Base-by-base conservation (phyloP, 2,888 invertebrate genomes). In the Rhamphomyia laevipes region DNA sequence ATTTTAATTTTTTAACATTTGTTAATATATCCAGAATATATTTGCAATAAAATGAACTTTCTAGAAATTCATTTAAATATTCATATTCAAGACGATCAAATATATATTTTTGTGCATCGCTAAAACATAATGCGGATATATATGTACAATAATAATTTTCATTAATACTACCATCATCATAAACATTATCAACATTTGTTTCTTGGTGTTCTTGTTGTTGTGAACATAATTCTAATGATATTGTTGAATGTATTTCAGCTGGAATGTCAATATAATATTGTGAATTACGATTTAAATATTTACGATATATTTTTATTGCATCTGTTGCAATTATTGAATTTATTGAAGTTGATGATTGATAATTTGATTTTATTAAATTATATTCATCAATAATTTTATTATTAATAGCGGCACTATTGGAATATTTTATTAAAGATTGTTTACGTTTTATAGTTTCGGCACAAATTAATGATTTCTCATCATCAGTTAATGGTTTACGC, bases 21-120 rank as follows among this genome's bases (percentile, higher is more conserved):
- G 90, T 90, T 56, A 93, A 76, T 53, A 95, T 78, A 68, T 96
- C 93, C 59, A 96, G 83, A 73, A 93, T 92, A 73, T 93, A 88
- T 73, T 90, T 93, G 63, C 88, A 88, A 70, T 89, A 88, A 65
- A 82, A 87, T 62, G 86, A 84, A 67, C 91, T 93, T 59, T 81
- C 78, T 56, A 87, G 70, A 71, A 92, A 97, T 57, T 83, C 83
- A 59, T 80, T 79, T 65, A 86, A 84, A 73, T 84, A 84, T 70
- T 82, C 79, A 46, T 75, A 75, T 60, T 89, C 82, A 66, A 93
- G 77, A 62, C 78, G 72, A 49, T 76, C 74, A 54, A 80, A 75
- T 51, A 88, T 74, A 65, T 77, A 76, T 55, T 79, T 76, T 66
- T 88, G 85, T 48, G 86, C 81, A 52, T 79, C 75, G 55, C 80